Evolutionary conservation across 2,888 invertebrate species (phyloP).

Genomic region (Philonicus albiceps): DNA sequence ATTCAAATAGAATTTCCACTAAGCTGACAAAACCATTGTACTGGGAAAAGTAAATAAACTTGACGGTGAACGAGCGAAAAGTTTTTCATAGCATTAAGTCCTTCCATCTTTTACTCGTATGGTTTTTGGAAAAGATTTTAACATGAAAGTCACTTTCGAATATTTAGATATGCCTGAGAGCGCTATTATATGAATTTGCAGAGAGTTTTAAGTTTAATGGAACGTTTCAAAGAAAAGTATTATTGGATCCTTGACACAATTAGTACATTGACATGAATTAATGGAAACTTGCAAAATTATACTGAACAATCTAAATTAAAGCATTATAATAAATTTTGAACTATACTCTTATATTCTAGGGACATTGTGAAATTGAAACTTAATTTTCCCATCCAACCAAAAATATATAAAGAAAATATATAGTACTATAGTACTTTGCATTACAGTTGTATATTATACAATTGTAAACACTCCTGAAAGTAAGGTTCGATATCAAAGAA

Average conservation of each 20-base stretch:
- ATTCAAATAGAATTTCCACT: background rate
- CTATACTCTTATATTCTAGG: too few species aligned
- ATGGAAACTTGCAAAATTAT: too few species aligned
- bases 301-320: too few species aligned
- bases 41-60: background rate
- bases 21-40: background rate
- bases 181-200: background rate
- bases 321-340: too few species aligned
- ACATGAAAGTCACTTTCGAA: background rate
- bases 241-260: background rate
- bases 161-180: background rate
- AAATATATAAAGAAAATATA: too few species aligned
- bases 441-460: too few species aligned
- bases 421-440: too few species aligned
- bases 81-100: background rate
- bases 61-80: background rate
- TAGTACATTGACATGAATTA: background rate
- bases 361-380: background rate
- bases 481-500: background rate
- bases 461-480: background rate
- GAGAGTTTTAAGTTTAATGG: background rate
- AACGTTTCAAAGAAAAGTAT: background rate
- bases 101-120: background rate
- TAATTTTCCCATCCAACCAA: background rate
- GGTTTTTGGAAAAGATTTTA: background rate